Evolutionary conservation across 2,888 invertebrate species (phyloP), one percentile per base, ranked within the genome.

Genomic region (Caenorhabditis sp.): DNA sequence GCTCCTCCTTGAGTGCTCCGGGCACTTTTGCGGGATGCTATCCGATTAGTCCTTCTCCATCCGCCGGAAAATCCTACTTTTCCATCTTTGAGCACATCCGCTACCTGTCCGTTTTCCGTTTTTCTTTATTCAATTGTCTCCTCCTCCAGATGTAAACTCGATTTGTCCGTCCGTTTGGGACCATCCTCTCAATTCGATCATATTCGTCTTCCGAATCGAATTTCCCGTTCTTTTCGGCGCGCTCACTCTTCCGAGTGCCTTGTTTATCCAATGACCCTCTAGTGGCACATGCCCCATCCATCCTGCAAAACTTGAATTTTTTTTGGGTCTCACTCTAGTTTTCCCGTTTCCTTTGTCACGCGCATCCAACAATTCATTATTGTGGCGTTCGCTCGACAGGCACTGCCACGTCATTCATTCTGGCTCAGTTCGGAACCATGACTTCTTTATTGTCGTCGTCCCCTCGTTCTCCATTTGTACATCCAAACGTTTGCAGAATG

Each of bases 401-500:
- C 48, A 37, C 1, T 39, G 32, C 53, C 37, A 53, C 52, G 52
- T 52, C 52, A 52, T 13, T 48, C 48, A n/a, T n/a, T n/a, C n/a
- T n/a, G n/a, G n/a, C n/a, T n/a, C n/a, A n/a, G n/a, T n/a, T n/a
- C n/a, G n/a, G n/a, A n/a, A n/a, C n/a, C n/a, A n/a, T n/a, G n/a
- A n/a, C n/a, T n/a, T n/a, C n/a, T n/a, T n/a, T n/a, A 24, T 39
- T 39, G 37, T 39, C 37, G 20, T 39, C 17, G 26, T 30, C 17
- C 20, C 22, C 8, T 26, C 24, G 9, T 26, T n/a, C 17, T 48
- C 20, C 26, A 20, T 43, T 43, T n/a, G n/a, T n/a, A n/a, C n/a
- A n/a, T n/a, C n/a, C n/a, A n/a, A n/a, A n/a, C n/a, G 15, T 50
- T 52, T 71, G 22, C 27, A 71, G 48, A 37, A 73, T 73, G 73